Base-by-base conservation (phyloP, 2,113 vertebrate species). In the Scomber colias region DNA sequence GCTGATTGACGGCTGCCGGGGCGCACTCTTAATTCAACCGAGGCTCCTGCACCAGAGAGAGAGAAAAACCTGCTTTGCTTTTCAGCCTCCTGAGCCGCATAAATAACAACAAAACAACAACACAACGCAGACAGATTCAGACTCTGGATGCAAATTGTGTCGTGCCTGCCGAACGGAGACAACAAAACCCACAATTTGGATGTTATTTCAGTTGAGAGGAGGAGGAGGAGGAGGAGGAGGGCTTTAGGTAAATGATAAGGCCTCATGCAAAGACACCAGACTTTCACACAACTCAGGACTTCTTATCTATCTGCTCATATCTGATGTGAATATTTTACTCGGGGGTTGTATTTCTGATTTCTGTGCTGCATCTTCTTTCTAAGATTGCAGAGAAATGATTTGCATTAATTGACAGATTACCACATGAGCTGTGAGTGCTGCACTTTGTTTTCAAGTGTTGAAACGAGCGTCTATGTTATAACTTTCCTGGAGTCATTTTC, bases 71-170 rank as follows among this genome's bases (percentile, higher is more conserved):
- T 59, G 77, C 71, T 79, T 82, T 54, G 19, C 1, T 72, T 27
- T 57, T 60, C 72, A 48, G 31, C 50, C 19, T 21, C 45, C 46
- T 17, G 67, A 17, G 12, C 80, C 16, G 35, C 70, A 14, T 14
- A 50, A 80, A 70, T 60, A 71, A 65, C 64, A 15, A 24, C 24
- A n/a, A n/a, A 24, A 24, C 24, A 24, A 27, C 24, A 27, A 27
- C 24, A 27, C 24, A 27, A 27, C 24, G 24, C 40, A 6, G 8
- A 21, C 21, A 30, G 45, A 85, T 87, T 84, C 82, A 86, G 71
- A 90, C 75, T 51, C 17, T 48, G 55, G 66, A 88, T 62, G 71
- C 82, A 89, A 89, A 90, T 75, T 6, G 51, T 53, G 10, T 48
- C 3, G 17, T 21, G 17, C 65, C 70, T 72, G 71, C 40, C 31